Evolutionary conservation across 2,113 vertebrate genomes (phyloP).

Genomic region (Lepus timidus): DNA sequence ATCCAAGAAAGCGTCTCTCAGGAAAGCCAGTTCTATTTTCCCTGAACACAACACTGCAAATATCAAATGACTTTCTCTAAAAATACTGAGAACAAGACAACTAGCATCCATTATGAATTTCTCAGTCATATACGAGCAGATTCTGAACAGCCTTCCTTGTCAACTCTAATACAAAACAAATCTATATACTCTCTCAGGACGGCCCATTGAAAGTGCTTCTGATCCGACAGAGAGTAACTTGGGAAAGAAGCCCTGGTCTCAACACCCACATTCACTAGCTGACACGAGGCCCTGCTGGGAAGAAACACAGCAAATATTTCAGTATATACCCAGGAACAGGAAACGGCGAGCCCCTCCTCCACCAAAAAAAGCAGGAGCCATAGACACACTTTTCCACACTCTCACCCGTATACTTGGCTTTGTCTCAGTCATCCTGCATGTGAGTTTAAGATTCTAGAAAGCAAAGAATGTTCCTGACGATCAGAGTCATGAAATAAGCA

Average conservation of each 20-base stretch:
- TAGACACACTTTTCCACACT: background rate
- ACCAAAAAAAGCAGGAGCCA: background rate
- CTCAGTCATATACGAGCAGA: rapidly evolving
- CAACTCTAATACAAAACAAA: background rate
- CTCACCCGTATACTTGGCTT: background rate
- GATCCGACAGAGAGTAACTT: rapidly evolving
- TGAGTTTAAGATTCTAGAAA: background rate
- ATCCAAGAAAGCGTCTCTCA: slow-evolving; percentile 9
- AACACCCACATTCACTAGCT: rapidly evolving
- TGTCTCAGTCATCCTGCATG: background rate
- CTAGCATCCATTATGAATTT: background rate
- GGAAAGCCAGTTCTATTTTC: slow-evolving; percentile 47
- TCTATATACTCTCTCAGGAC: background rate
- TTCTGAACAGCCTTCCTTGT: background rate
- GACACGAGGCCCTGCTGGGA: background rate
- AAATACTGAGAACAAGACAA: background rate
- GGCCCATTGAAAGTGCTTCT: background rate
- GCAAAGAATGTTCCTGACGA: background rate
- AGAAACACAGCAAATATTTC: background rate
- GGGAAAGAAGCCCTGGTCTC: background rate
- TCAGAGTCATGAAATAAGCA: background rate
- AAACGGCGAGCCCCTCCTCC: background rate
- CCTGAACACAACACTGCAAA: slow-evolving; percentile 26
- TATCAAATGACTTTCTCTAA: slow-evolving; percentile 19
- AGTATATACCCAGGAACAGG: background rate